A percentile compares a stretch with the other conserved stretches of the same genome.
Evolutionary conservation across 2,113 vertebrate species (phyloP).

Genomic region (Calyptommatus sinebrachiatus): DNA sequence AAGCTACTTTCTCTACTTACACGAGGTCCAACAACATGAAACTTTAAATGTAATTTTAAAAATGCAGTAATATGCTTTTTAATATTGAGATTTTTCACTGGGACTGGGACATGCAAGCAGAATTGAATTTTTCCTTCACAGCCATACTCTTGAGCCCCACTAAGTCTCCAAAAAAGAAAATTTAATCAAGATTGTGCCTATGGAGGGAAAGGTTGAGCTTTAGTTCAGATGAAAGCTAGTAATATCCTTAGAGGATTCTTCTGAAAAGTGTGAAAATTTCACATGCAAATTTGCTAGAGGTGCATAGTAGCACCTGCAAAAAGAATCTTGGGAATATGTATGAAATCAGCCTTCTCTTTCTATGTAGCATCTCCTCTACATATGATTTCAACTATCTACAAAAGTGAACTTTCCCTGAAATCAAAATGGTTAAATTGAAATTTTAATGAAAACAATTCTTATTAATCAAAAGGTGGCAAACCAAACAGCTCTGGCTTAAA

Average conservation of each 20-base stretch:
- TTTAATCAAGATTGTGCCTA: no score
- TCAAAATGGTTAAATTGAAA: not conserved
- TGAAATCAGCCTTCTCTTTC: not conserved
- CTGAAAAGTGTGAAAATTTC: not conserved
- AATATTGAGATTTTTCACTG: no score
- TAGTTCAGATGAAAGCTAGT: no score
- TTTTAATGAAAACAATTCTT: conserved; percentile 25
- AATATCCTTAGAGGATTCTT: not conserved
- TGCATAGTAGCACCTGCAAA: no score
- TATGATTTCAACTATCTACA: not conserved
- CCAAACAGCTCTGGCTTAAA: conserved; percentile 86
- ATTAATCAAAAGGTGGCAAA: conserved; percentile 77
- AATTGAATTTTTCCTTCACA: no score
- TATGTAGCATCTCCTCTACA: conserved; percentile 4
- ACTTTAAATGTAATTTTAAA: no score
- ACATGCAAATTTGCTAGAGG: not conserved
- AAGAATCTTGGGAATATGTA: not conserved
- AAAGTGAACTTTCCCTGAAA: not conserved
- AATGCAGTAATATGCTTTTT: no score
- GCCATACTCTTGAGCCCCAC: not conserved
- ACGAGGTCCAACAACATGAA: not conserved
- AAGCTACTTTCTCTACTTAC: not conserved
- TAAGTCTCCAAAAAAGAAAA: not conserved
- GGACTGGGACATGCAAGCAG: no score
- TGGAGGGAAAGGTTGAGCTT: no score